These are phyloP conservation scores for Epinephelus fuscoguttatus DNA, from an alignment of 2,113 vertebrate genomes.

Conservation along the genomic window DNA sequence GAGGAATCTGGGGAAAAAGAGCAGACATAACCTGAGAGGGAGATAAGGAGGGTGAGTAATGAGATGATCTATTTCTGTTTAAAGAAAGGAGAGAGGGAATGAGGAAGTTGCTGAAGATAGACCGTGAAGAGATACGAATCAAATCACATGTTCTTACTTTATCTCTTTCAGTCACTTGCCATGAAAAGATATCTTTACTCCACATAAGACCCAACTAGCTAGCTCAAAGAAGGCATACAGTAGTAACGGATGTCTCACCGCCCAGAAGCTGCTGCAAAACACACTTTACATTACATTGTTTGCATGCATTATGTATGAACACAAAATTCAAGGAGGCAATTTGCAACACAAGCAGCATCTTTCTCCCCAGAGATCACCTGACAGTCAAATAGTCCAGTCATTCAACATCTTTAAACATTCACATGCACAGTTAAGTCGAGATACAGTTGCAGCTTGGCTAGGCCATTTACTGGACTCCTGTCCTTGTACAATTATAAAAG, in stretches of 20 bases:
- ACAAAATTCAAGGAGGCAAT: not conserved
- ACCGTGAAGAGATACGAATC: slow-evolving; percentile 10
- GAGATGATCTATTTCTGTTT: slow-evolving; percentile 48
- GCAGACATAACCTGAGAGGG: slow-evolving; percentile 31
- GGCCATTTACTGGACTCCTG: too few species aligned
- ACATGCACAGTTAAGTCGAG: too few species aligned
- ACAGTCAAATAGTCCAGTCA: not conserved
- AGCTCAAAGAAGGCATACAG: not conserved
- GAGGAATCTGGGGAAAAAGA: slow-evolving; percentile 39
- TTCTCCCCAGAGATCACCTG: slow-evolving; percentile 2
- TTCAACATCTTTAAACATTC: not conserved
- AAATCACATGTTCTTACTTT: slow-evolving; percentile 41
- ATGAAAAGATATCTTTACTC: slow-evolving; percentile 18
- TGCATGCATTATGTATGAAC: not conserved
- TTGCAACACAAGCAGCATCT: not conserved
- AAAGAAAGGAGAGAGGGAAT: slow-evolving; percentile 33
- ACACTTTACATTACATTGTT: not conserved
- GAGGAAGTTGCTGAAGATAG: slow-evolving; percentile 22
- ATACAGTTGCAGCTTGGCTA: too few species aligned
- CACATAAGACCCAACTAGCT: not conserved
- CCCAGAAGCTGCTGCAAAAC: not conserved
- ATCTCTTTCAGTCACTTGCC: slow-evolving; percentile 1
- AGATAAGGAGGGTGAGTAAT: slow-evolving; percentile 40
- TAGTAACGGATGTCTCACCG: not conserved
- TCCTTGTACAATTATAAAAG: too few species aligned